Base-by-base conservation (phyloP, 2,797 vertebrate species). In the Triplophysa yarkandensis region DNA sequence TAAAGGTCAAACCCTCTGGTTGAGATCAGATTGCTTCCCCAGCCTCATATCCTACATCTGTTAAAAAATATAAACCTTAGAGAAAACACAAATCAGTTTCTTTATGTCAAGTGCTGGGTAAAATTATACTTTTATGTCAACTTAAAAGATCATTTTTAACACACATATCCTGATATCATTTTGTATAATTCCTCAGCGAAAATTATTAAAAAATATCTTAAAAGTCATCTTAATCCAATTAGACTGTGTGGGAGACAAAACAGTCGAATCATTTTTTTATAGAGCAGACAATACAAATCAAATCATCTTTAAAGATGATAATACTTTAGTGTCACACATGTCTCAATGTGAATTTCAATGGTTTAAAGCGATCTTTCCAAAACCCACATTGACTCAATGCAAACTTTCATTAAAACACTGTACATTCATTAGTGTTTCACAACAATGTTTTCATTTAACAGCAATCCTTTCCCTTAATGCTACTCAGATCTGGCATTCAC, bases 1-100 rank as follows among this genome's bases (percentile, higher is more conserved):
- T 71, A 71, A 71, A 63, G 66, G 70, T 63, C 70, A 41, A 62
- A 23, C 17, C 58, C 44, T 72, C 11, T 41, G 32, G 7, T 41
- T 52, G 36, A 63, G 44, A 63, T 72, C 58, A 71, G 58, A 14
- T 17, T 62, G 25, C 28, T 5, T 19, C 41, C 32, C 28, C 55
- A 27, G 30, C 23, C 43, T 44, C 25, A 28, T 41, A 3, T 39
- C 27, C 14, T 55, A 28, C 32, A 0, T 61, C 28, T 44, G 7
- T 25, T 58, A 44, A 2, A 44, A 30, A 16, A 44, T 25, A n/a
- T 4, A 4, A 34, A 1, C 39, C 27, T 46, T 44, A 44, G 1
- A 43, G 13, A 43, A 43, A 43, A 4, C 19, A 44, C 39, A 58
- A 30, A 46, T 60, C 3, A 9, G 44, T 7, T 5, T 2, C 10